phyloP scores from a whole-genome alignment of 2,113 vertebrate genomes.

The Burhinus oedicnemus region DNA sequence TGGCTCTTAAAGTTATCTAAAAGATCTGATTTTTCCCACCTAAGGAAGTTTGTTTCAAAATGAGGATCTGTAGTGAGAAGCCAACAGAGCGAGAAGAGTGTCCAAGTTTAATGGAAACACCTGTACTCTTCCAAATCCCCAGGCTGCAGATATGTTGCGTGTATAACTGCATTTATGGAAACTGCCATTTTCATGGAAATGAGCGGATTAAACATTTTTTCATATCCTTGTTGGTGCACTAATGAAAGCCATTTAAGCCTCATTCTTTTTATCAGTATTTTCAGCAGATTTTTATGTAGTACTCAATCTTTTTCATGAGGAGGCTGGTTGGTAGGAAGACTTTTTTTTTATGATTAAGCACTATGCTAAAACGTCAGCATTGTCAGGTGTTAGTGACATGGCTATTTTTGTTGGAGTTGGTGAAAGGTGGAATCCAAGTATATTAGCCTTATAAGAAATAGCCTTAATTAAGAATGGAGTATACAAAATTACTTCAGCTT shows the following conservation, averaged over 20 bases:
- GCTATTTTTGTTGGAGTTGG: conserved; percentile 34
- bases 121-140: not conserved
- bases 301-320: conserved; percentile 12
- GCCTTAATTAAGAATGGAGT: conserved; percentile 70
- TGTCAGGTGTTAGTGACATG: conserved; percentile 13
- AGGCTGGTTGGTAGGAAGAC: not conserved
- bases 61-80: not conserved
- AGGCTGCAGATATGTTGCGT: not conserved
- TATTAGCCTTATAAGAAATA: conserved; percentile 70
- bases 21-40: not conserved
- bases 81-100: not conserved
- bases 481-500: conserved; percentile 42
- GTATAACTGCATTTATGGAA: not conserved
- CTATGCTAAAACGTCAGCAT: conserved; percentile 10
- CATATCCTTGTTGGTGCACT: conserved; percentile 52
- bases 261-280: conserved; percentile 60
- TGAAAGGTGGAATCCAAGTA: conserved; percentile 47
- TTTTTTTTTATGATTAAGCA: not conserved
- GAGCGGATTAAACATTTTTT: not conserved
- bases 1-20: not conserved
- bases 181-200: not conserved
- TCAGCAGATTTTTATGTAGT: conserved; percentile 30
- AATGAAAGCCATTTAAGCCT: conserved; percentile 62
- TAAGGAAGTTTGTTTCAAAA: not conserved
- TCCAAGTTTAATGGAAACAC: not conserved